phyloP scores from a whole-genome alignment of 2,888 invertebrate genomes.

The Sepiola atlantica region DNA sequence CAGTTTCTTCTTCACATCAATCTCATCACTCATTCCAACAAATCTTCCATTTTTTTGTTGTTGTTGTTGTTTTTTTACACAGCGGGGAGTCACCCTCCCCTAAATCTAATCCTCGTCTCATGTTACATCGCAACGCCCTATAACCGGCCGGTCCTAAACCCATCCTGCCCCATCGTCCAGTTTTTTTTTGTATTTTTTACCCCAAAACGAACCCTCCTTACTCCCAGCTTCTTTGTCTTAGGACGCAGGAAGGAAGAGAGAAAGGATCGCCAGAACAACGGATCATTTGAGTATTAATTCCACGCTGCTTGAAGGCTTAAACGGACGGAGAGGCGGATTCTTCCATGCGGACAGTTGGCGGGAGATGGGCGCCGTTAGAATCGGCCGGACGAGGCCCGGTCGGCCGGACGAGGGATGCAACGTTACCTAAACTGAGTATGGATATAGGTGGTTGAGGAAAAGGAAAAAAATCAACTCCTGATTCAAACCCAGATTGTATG shows the following conservation, averaged over 20 bases:
- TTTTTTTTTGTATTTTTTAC: too few species aligned
- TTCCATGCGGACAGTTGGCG: background rate
- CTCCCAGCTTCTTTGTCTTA: background rate
- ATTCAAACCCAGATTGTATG: background rate
- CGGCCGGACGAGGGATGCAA: background rate
- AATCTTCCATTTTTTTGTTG: too few species aligned
- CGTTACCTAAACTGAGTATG: background rate
- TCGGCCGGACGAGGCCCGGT: background rate
- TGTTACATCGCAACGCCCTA: too few species aligned
- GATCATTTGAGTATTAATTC: background rate
- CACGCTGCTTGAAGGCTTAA: background rate
- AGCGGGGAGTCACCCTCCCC: background rate
- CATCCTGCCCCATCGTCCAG: background rate
- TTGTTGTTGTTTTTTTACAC: too few species aligned
- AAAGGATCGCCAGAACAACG: background rate
- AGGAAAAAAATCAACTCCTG: background rate
- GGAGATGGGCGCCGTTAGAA: background rate
- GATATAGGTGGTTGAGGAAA: background rate
- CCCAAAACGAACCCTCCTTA: background rate
- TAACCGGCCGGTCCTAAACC: background rate
- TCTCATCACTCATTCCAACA: too few species aligned
- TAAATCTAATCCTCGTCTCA: background rate
- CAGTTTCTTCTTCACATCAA: too few species aligned
- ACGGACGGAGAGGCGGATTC: background rate
- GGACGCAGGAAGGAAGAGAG: background rate